Evolutionary conservation across 2,888 invertebrate species (phyloP).

Genomic region (Phortica okadai): DNA sequence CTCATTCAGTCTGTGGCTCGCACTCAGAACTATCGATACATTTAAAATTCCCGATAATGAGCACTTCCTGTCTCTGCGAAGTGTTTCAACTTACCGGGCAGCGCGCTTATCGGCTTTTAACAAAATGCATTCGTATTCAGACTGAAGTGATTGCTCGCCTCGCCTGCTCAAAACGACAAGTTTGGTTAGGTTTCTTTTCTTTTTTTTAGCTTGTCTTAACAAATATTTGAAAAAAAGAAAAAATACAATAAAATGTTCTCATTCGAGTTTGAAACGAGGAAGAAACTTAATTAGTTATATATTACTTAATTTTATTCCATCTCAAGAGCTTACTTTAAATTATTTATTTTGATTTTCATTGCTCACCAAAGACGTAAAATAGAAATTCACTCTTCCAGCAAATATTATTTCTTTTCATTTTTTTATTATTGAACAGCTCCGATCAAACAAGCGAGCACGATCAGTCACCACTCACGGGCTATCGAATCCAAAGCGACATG

Average conservation of each 20-base stretch:
- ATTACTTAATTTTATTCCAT: no score
- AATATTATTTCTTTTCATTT: no score
- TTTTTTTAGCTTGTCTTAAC: neutral
- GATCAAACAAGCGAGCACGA: conserved; percentile 38
- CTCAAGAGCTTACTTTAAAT: no score
- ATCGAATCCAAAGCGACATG: conserved; percentile 17
- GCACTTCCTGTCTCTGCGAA: neutral
- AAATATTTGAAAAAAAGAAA: no score
- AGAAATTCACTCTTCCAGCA: neutral
- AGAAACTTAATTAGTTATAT: no score
- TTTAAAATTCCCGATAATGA: conserved; percentile 20
- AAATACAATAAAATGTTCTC: no score
- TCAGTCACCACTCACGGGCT: conserved; percentile 42
- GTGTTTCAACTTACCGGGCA: neutral
- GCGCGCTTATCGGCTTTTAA: neutral
- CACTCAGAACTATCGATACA: conserved; percentile 21
- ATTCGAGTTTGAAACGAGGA: no score
- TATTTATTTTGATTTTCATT: no score
- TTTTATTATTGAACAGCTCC: no score
- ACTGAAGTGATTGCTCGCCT: neutral
- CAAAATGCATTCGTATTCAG: neutral
- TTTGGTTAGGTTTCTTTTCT: neutral
- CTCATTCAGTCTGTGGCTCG: neutral
- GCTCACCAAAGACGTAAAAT: neutral
- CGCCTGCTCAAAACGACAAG: no score